A percentile compares a stretch with the other conserved stretches of the same genome.
These are phyloP conservation scores for Carabus problematicus DNA, from an alignment of 2,888 invertebrate genomes.

Conservation along the genomic window DNA sequence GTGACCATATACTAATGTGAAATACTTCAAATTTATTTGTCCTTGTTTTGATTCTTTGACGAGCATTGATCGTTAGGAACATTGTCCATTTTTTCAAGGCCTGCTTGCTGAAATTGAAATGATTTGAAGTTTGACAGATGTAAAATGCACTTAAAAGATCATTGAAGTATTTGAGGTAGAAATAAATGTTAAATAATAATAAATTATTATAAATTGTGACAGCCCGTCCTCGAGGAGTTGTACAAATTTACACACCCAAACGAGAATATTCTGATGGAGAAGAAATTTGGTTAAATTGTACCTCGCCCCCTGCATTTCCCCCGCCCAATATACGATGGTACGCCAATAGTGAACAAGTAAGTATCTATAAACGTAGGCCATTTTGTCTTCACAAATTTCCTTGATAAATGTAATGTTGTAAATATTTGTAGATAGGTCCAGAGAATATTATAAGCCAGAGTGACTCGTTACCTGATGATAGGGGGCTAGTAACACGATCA, in stretches of 20 bases:
- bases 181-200: not conserved
- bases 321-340: conserved; percentile 33
- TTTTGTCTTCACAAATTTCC: not conserved
- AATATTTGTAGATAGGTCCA: conserved; percentile 16
- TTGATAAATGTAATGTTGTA: not conserved
- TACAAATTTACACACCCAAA: conserved; percentile 11
- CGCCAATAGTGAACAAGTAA: conserved; percentile 25
- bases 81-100: not conserved
- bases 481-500: conserved; percentile 23
- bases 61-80: not conserved
- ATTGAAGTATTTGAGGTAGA: not conserved
- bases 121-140: too few species aligned
- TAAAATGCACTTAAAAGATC: too few species aligned
- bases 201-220: not conserved
- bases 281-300: conserved; percentile 34
- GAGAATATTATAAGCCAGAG: conserved; percentile 21
- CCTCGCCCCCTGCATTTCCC: conserved; percentile 28
- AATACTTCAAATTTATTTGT: too few species aligned
- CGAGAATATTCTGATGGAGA: conserved; percentile 27
- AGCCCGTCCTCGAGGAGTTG: conserved; percentile 29
- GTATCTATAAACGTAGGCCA: not conserved
- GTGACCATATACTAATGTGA: not conserved
- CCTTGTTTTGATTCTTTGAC: not conserved
- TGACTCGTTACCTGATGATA: conserved; percentile 27
- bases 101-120: too few species aligned